Evolutionary conservation across 1,140 invertebrate genomes (phyloP).

Genomic region (Drosophila ambigua): DNA sequence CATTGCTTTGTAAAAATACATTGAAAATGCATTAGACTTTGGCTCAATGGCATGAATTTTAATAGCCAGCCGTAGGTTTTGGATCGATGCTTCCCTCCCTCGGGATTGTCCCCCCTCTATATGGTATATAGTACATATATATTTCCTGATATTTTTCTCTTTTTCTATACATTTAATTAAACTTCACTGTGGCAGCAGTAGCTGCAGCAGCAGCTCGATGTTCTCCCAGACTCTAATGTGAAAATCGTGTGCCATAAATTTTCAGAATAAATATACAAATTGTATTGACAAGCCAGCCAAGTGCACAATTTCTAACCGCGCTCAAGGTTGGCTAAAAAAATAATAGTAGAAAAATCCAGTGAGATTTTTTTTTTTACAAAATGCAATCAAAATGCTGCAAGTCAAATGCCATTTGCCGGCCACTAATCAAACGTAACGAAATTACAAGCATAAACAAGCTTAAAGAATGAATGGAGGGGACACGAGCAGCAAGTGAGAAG

Average conservation of each 20-base stretch:
- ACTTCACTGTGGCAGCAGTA: conserved; percentile 43
- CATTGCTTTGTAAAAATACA: conserved; percentile 72
- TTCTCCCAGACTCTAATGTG: conserved; percentile 54
- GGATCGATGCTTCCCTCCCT: background rate
- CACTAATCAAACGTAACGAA: conserved; percentile 80
- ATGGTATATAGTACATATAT: conserved; percentile 15
- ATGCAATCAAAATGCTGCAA: conserved; percentile 70
- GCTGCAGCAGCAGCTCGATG: conserved; percentile 11
- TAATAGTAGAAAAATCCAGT: conserved; percentile 65
- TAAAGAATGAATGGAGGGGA: conserved; percentile 59
- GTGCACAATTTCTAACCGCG: conserved; percentile 71
- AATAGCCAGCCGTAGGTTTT: conserved; percentile 39
- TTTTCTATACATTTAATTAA: conserved; percentile 60
- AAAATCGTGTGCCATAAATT: conserved; percentile 80
- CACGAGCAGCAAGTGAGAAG: no score
- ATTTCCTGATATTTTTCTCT: conserved; percentile 27
- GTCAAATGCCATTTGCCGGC: conserved; percentile 79
- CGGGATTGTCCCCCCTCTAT: background rate
- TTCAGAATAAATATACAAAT: conserved; percentile 49
- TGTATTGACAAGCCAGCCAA: conserved; percentile 67
- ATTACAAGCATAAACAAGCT: conserved; percentile 76
- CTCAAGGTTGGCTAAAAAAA: conserved; percentile 68
- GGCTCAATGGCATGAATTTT: conserved; percentile 66
- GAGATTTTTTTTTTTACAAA: conserved; percentile 49
- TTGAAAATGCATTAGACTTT: conserved; percentile 79